Base-by-base conservation (phyloP, 2,888 invertebrate species). In the Cheilosia grossa region DNA sequence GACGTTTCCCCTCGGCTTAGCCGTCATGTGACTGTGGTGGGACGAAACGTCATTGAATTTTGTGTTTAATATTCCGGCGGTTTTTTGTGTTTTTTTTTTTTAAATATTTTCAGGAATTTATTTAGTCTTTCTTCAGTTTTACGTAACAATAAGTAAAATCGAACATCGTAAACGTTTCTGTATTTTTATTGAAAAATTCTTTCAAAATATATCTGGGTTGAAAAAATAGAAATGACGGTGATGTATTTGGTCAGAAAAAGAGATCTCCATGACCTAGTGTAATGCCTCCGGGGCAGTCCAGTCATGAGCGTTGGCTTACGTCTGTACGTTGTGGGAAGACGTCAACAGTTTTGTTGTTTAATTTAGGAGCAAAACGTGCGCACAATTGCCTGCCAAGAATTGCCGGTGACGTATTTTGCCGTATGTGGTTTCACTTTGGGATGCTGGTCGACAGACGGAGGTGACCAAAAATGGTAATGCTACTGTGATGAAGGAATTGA, bases 241-340 rank as follows among this genome's bases (percentile, higher is more conserved):
- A 21, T 21, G 42, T 37, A 44, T 40, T 33, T 42, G 56, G 19
- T 51, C 56, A 21, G 27, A 51, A 19, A 27, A 13, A 27, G 27
- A 49, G 59, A 30, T 66, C 74, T 75, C 75, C 75, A 75, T 75
- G 75, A 75, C 75, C 75, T 75, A 75, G 75, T 75, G 49, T 75
- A 75, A 75, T 75, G 74, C 40, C 63, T 15, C 27, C 13, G 47
- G 15, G 42, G 24, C 59, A 15, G 58, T 37, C 56, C 42, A 10
- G 30, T 54, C 30, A 54, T 53, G 17, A 33, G 13, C 19, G 10
- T 19, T 10, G 10, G 21, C 21, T 13, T 21, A 10, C 27, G 37
- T 44, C 33, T 37, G 5, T 15, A 30, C 3, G 47, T 17, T 6
- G 44, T 53, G 72, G 30, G 40, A 73, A 54, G 74, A 64, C 53